A percentile compares a stretch with the other conserved stretches of the same genome.
These are phyloP conservation scores for Pollimyrus isidori DNA, from an alignment of 2,113 vertebrate genomes.

Conservation along the genomic window DNA sequence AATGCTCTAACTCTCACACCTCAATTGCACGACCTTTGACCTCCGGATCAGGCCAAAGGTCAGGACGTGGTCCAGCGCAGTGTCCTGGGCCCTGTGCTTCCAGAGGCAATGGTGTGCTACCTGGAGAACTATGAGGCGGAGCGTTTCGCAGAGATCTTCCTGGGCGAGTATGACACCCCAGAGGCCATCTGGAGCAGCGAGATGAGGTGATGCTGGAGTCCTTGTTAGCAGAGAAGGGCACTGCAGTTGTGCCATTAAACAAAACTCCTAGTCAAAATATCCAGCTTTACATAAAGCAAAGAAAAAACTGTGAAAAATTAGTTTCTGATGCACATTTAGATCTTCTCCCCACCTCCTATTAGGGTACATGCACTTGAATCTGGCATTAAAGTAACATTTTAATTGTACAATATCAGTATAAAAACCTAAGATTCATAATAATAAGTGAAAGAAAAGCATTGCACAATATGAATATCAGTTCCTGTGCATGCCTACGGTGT, in stretches of 20 bases:
- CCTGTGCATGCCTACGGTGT: background rate
- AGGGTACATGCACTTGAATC: background rate
- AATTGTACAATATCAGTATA: background rate
- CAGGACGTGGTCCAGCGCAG: slow-evolving; percentile 93
- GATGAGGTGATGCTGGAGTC: slow-evolving; percentile 75
- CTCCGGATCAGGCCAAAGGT: slow-evolving; percentile 71
- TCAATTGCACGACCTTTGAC: background rate
- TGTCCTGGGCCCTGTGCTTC: slow-evolving; percentile 85
- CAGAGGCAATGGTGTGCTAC: slow-evolving; percentile 98
- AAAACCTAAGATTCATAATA: background rate
- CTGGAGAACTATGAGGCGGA: slow-evolving; percentile 96
- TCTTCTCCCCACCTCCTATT: background rate
- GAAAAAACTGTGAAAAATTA: background rate
- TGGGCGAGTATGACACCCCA: slow-evolving; percentile 96
- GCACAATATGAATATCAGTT: background rate
- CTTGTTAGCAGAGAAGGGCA: background rate
- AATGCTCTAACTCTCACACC: background rate
- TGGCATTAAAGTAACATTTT: background rate
- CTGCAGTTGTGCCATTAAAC: background rate
- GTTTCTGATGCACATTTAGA: background rate
- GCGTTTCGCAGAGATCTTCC: slow-evolving; percentile 95
- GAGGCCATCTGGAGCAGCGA: slow-evolving; percentile 99
- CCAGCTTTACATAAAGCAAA: background rate
- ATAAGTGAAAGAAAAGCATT: background rate
- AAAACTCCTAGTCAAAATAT: background rate